phyloP scores from a whole-genome alignment of 2,888 invertebrate species.

The Electrophaes corylata region DNA sequence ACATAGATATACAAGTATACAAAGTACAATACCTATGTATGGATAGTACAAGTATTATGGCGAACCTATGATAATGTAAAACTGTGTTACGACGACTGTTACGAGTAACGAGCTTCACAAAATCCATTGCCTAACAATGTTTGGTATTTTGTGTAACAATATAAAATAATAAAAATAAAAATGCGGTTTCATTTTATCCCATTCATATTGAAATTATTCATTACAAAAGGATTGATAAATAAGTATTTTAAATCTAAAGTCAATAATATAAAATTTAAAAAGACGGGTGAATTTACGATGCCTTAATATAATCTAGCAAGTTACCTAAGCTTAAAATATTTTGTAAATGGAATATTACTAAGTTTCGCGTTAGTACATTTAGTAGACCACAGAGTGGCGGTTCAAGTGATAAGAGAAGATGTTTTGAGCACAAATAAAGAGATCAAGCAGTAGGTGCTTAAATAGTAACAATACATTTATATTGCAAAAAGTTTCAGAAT shows the following conservation, averaged over 20 bases:
- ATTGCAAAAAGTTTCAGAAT: conserved; percentile 15
- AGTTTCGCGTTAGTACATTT: conserved; percentile 38
- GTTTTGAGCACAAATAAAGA: conserved; percentile 57
- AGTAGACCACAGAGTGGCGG: conserved; percentile 27
- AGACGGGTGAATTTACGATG: conserved; percentile 84
- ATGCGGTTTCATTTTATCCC: conserved; percentile 63
- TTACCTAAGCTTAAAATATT: conserved; percentile 76
- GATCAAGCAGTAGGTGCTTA: conserved; percentile 47
- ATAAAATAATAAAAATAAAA: conserved; percentile 65
- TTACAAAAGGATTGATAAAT: conserved; percentile 81
- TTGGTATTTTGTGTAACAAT: conserved; percentile 56
- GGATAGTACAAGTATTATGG: background rate
- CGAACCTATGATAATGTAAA: conserved; percentile 1
- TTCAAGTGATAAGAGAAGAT: conserved; percentile 29
- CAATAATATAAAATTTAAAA: conserved; percentile 84
- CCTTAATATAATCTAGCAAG: conserved; percentile 72
- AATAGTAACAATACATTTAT: conserved; percentile 19
- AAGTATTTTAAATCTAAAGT: conserved; percentile 81
- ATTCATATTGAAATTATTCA: conserved; percentile 79
- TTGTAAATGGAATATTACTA: conserved; percentile 82
- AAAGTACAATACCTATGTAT: conserved; percentile 20
- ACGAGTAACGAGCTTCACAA: conserved; percentile 32
- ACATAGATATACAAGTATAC: conserved; percentile 7
- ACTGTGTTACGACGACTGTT: conserved; percentile 8
- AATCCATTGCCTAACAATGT: conserved; percentile 44